phyloP scores from a whole-genome alignment of 2,797 vertebrate genomes.

The Octomys mimax region DNA sequence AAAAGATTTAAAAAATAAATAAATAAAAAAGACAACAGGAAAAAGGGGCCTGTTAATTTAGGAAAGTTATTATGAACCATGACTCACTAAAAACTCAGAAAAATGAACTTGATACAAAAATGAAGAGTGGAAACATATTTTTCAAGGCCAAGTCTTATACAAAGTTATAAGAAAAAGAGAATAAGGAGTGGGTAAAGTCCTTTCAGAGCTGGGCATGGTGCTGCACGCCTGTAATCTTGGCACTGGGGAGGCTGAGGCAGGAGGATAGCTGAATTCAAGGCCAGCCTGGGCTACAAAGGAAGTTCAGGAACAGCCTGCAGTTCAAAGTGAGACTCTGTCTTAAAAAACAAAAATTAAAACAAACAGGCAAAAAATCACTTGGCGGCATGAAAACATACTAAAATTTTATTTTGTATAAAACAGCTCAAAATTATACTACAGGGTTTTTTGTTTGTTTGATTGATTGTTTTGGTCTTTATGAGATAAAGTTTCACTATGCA shows the following conservation, averaged over 20 bases:
- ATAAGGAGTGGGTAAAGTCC: not conserved
- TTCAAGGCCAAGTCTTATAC: not conserved
- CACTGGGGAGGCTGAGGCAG: not conserved
- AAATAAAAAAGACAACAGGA: no score
- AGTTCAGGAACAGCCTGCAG: not conserved
- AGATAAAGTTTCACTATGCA: not conserved
- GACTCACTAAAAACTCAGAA: not conserved
- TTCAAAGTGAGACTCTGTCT: not conserved
- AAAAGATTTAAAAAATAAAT: no score
- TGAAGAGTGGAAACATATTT: not conserved
- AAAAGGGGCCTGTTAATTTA: not conserved
- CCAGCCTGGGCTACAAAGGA: no score
- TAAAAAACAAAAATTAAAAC: not conserved
- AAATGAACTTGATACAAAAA: not conserved
- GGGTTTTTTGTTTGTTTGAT: no score
- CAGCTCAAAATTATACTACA: no score
- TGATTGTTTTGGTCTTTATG: not conserved
- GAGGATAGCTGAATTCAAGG: not conserved
- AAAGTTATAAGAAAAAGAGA: not conserved
- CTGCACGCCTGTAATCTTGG: not conserved
- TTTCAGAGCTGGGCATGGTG: not conserved
- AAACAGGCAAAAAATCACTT: not conserved
- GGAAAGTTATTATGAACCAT: not conserved
- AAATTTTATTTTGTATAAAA: not conserved
- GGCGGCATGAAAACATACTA: not conserved